A percentile compares a stretch with the other conserved stretches of the same genome.
phyloP scores from a whole-genome alignment of 2,888 invertebrate species.

The Orthosia gracilis region DNA sequence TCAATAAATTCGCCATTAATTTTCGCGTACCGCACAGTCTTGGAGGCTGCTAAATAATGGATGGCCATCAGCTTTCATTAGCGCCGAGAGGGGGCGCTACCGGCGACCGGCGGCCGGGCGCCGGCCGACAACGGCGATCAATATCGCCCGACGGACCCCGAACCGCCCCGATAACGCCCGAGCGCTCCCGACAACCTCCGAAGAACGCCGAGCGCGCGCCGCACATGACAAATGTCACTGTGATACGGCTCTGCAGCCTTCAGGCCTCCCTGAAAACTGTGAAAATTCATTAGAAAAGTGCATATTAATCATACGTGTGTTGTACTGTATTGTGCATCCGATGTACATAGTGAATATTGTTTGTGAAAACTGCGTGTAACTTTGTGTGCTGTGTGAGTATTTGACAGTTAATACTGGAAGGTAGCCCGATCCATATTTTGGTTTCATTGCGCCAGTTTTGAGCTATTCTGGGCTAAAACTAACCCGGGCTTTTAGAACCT shows the following conservation, averaged over 20 bases:
- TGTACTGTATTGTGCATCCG: constrained; percentile 74
- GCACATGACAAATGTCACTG: constrained; percentile 89
- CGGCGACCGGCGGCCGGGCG: constrained; percentile 88
- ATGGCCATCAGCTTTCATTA: constrained; percentile 89
- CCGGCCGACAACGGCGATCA: constrained; percentile 80
- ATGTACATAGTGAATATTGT: constrained; percentile 70
- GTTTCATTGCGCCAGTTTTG: constrained; percentile 49
- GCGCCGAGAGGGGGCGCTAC: constrained; percentile 86
- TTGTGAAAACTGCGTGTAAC: constrained; percentile 67
- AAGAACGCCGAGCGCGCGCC: constrained; percentile 74
- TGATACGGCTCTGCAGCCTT: constrained; percentile 85
- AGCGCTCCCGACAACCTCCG: constrained; percentile 73
- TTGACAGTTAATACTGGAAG: constrained; percentile 68
- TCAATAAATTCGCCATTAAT: constrained; percentile 90
- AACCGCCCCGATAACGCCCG: constrained; percentile 70
- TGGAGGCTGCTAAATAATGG: constrained; percentile 89
- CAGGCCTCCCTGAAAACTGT: constrained; percentile 86
- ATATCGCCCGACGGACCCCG: constrained; percentile 74
- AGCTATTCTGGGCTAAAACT: constrained; percentile 25
- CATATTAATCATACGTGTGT: constrained; percentile 68
- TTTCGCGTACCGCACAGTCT: constrained; percentile 84
- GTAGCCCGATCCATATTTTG: constrained; percentile 67
- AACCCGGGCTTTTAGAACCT: not conserved
- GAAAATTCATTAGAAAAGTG: constrained; percentile 78
- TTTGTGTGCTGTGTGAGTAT: constrained; percentile 83